Base-by-base conservation (phyloP, 1,140 invertebrate species). In the Drosophila santomea region DNA sequence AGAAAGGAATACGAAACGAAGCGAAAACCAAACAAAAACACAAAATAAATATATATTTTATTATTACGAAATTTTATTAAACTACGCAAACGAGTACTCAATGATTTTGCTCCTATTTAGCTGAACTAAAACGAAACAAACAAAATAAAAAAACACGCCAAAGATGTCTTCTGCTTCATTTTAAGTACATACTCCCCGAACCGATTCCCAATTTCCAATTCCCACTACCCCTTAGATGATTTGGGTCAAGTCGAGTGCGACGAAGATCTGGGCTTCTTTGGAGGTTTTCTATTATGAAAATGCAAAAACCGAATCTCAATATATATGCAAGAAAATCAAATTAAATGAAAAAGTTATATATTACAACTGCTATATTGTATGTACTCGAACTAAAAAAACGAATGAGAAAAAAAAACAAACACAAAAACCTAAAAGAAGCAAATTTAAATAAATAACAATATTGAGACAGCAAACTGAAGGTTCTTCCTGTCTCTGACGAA, bases 91-190 rank as follows among this genome's bases (percentile, higher is more conserved):
- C 66, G 80, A 88, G 84, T 88, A 88, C 83, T 88, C 63, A 77
- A 86, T 86, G 72, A 83, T 84, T 83, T 80, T 88, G 75, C 83
- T 83, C 83, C 83, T 88, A 88, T 90, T 80, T 90, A 89, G 81
- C 81, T 75, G 61, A 80, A 79, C 79, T 77, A 79, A 74, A 74
- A 57, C 74, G 14, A 44, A 38, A 58, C n/a, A 60, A 72, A 50
- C 15, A 48, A 73, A 63, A 50, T 68, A 64, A 60, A 41, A 41
- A 74, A 83, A 88, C 84, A 89, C 85, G 80, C 84, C 84, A 88
- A 88, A 88, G 84, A 88, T 89, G 84, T 88, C 84, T 88, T 88
- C 84, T 88, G 84, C 84, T 88, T 88, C 69, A 72, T 89, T 88
- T 84, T 78, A 88, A 88, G 83, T 89, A 84, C 52, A 66, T 85